Evolutionary conservation across 2,797 vertebrate genomes (phyloP), one percentile per base, ranked within the genome.

Genomic region (Podargus strigoides): DNA sequence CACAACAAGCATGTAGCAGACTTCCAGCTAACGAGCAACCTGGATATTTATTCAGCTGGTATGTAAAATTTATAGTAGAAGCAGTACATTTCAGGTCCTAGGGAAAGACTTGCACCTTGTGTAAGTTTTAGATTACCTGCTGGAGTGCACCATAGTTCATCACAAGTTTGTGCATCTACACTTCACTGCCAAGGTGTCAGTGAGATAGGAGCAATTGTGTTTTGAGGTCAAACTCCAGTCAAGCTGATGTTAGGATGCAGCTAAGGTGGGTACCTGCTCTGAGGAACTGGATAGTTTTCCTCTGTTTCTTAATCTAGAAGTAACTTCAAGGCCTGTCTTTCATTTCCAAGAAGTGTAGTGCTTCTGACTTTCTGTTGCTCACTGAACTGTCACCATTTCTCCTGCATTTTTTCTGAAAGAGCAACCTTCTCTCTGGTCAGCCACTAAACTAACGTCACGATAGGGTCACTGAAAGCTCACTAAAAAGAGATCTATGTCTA

Each of bases 311-410:
- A 44, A 63, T 78, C 41, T 10, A 44, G 36, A 74, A 74, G 34
- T 41, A 83, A 34, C 7, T 76, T 73, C 67, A 85, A 85, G 72
- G 69, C 14, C 55, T 64, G 20, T 46, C 58, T 79, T 83, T 86
- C 12, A n/a, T 78, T 88, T 93, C 59, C 64, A 72, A 23, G 49
- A 36, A 49, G 15, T 15, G 9, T 63, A 62, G 18, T 47, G 24
- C 41, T 90, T 82, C 84, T 84, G 62, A 85, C 32, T 78, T 90
- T 42, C 50, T 79, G 42, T 34, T 84, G 70, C 24, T 42, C 36
- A 32, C 0, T 0, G 17, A 41, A 52, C 15, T 37, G 15, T 68
- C 50, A 60, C 15, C 0, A 20, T 81, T 89, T 94, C 50, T 75
- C 36, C 36, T 36, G 36, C 7, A 15, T 81, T 92, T 94, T 79